These are phyloP conservation scores for Ophthalmolycus amberensis DNA, from an alignment of 2,113 vertebrate genomes.

Conservation along the genomic window DNA sequence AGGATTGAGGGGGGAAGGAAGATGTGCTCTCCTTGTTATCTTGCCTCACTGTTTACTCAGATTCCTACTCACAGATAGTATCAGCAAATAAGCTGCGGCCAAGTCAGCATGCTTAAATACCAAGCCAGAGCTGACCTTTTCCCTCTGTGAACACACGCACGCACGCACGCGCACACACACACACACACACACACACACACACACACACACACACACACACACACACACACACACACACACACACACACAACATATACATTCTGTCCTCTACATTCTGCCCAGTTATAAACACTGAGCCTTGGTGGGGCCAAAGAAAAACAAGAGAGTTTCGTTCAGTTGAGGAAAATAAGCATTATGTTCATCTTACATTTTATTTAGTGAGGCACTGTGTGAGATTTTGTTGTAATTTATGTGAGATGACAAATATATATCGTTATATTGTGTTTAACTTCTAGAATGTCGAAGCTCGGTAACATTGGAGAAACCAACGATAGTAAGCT, in stretches of 20 bases:
- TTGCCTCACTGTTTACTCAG: conserved; percentile 80
- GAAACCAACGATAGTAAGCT: neutral
- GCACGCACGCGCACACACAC: conserved; percentile 26
- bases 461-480: neutral
- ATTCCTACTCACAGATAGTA: conserved; percentile 79
- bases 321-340: conserved; percentile 19
- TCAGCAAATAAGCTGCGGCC: conserved; percentile 81
- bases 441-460: neutral
- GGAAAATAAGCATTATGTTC: conserved; percentile 33
- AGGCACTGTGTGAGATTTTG: neutral
- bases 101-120: conserved; percentile 71
- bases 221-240: conserved; percentile 27
- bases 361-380: conserved; percentile 17
- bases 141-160: conserved; percentile 36
- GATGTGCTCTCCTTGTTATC: conserved; percentile 76
- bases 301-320: conserved; percentile 43
- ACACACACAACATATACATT: conserved; percentile 34
- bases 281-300: conserved; percentile 59
- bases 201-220: conserved; percentile 41
- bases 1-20: conserved; percentile 40
- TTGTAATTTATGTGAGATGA: conserved; percentile 8
- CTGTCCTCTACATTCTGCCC: conserved; percentile 49
- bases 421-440: neutral
- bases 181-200: conserved; percentile 21
- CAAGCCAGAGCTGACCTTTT: conserved; percentile 67